Conservation (phyloP, 2,113 vertebrate genomes). For the Nibea albiflora region DNA sequence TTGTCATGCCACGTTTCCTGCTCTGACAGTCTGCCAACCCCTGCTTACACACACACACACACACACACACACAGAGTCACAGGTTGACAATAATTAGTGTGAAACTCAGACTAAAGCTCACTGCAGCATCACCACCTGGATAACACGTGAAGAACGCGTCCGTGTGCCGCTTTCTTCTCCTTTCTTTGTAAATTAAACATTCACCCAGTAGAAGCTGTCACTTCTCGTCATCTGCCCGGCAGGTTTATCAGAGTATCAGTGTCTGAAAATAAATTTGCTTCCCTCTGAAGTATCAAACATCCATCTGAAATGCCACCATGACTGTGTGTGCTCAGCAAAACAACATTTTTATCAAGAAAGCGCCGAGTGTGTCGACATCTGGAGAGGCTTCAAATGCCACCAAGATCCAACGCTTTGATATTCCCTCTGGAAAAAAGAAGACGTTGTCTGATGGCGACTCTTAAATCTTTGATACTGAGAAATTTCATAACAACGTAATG, state of each 20-base stretch:
- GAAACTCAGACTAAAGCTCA: slow-evolving; percentile 22
- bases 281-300: neutral
- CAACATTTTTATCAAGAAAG: neutral
- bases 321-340: neutral
- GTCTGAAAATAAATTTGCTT: neutral
- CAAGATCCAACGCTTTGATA: neutral
- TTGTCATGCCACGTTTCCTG: slow-evolving; percentile 65
- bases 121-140: no score
- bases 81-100: slow-evolving; percentile 23
- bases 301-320: neutral
- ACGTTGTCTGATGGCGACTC: neutral
- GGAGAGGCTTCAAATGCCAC: neutral
- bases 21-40: slow-evolving; percentile 67
- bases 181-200: neutral
- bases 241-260: neutral
- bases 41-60: slow-evolving; percentile 47
- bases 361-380: neutral
- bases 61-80: slow-evolving; percentile 19
- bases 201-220: neutral
- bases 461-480: neutral
- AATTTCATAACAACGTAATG: no score
- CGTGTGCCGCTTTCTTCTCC: no score
- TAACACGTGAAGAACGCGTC: no score
- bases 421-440: neutral
- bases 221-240: no score